Percentiles rank a stretch among this genome's conserved stretches.
These are phyloP conservation scores for Cenopis cana DNA, from an alignment of 2,888 invertebrate genomes.

Conservation along the genomic window DNA sequence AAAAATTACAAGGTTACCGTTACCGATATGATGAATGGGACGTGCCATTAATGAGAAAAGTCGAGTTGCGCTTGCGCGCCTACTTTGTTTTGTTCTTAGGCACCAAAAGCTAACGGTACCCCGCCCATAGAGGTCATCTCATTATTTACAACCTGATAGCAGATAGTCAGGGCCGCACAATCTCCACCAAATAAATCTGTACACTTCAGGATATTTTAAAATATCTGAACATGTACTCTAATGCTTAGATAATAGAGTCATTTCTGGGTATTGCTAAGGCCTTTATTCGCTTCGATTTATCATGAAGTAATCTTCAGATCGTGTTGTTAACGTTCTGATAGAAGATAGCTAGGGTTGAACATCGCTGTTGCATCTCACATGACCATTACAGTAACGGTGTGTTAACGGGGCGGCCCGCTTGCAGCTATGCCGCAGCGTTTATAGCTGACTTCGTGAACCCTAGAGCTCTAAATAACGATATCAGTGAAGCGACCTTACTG, in stretches of 20 bases:
- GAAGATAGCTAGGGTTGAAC: conserved; percentile 38
- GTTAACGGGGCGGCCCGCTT: conserved; percentile 40
- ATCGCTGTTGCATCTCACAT: conserved; percentile 24
- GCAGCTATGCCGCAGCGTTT: conserved; percentile 35
- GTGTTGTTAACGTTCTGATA: conserved; percentile 46
- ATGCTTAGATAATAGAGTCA: not conserved
- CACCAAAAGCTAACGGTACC: not conserved
- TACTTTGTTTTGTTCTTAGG: not conserved
- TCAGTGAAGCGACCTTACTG: not conserved
- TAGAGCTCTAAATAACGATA: not conserved
- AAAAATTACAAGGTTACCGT: too few species aligned
- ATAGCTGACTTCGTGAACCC: conserved; percentile 21
- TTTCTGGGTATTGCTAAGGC: not conserved
- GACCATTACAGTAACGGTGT: conserved; percentile 37
- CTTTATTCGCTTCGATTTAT: not conserved
- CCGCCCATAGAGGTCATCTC: conserved; percentile 44
- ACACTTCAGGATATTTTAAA: not conserved
- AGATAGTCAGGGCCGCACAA: conserved; percentile 37
- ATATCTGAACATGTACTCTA: not conserved
- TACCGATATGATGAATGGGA: too few species aligned
- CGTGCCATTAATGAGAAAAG: not conserved
- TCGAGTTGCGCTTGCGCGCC: not conserved
- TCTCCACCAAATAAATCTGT: not conserved
- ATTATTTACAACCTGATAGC: conserved; percentile 39
- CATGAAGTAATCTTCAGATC: not conserved